These are phyloP conservation scores for Actinostola sp. DNA, from an alignment of 92 coral and sea anemone genomes.

Conservation along the genomic window DNA sequence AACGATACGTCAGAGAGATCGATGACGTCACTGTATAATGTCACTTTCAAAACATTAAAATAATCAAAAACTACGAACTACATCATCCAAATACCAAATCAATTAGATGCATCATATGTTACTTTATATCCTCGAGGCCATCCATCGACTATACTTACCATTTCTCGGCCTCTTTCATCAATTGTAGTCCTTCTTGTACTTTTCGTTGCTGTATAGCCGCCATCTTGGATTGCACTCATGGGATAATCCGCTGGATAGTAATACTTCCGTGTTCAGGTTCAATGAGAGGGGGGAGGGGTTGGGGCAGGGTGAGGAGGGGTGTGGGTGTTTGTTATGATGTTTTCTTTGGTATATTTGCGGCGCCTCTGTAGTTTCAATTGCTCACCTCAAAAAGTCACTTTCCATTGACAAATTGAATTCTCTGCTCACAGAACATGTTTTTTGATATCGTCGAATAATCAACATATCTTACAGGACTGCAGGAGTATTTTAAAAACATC, in stretches of 20 bases:
- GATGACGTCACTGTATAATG: slow-evolving; percentile 10
- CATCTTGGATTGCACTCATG: slow-evolving; percentile 68
- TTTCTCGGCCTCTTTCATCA: slow-evolving; percentile 94
- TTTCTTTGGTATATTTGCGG: not conserved
- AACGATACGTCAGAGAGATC: not conserved
- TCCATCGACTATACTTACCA: slow-evolving; percentile 53
- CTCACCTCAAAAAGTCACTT: not conserved
- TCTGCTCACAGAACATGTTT: too few relatives aligned
- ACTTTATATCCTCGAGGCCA: not conserved
- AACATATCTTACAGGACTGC: too few relatives aligned
- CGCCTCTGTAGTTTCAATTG: too few relatives aligned
- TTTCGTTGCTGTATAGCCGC: slow-evolving; percentile 90
- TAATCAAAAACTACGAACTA: not conserved
- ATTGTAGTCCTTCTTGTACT: slow-evolving; percentile 80
- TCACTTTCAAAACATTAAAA: not conserved
- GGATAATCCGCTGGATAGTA: slow-evolving; percentile 43
- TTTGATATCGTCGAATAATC: too few relatives aligned
- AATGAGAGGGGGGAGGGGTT: not conserved
- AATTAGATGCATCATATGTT: not conserved
- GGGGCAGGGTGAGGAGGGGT: not conserved
- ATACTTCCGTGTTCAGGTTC: not conserved
- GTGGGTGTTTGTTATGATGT: not conserved
- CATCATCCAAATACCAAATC: not conserved
- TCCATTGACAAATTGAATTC: too few relatives aligned
- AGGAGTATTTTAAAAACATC: too few relatives aligned